phyloP scores from a whole-genome alignment of 1,140 invertebrate genomes.

The Eciton burchellii region DNA sequence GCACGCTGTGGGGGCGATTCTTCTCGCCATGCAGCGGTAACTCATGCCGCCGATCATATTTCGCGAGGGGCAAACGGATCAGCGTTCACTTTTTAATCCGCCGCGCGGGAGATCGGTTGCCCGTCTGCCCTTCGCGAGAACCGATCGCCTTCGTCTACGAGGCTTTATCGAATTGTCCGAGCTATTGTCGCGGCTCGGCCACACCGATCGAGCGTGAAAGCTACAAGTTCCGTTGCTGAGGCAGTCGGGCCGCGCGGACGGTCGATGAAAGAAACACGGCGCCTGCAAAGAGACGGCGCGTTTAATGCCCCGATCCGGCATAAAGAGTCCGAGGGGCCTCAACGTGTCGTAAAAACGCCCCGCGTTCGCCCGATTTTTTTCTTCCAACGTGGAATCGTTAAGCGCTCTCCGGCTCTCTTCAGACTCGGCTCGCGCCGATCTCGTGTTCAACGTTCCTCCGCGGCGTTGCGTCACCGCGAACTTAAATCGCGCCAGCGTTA shows the following conservation, averaged over 20 bases:
- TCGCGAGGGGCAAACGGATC: conserved; percentile 24
- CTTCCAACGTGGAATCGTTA: conserved; percentile 40
- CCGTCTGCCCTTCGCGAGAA: no score
- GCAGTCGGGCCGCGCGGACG: conserved; percentile 63
- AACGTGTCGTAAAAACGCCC: conserved; percentile 67
- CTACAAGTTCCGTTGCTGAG: conserved; percentile 69
- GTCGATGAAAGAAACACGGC: conserved; percentile 72
- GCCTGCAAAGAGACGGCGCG: conserved; percentile 70
- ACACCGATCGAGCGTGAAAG: conserved; percentile 61
- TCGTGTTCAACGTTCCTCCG: conserved; percentile 45
- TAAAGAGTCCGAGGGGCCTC: conserved; percentile 68
- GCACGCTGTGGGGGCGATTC: conserved; percentile 45
- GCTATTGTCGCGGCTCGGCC: conserved; percentile 14
- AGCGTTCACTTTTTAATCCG: conserved; percentile 17
- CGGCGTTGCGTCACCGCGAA: conserved; percentile 40
- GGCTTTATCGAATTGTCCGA: not conserved
- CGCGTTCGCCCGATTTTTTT: conserved; percentile 55
- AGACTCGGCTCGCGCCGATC: conserved; percentile 16
- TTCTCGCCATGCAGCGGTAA: not conserved
- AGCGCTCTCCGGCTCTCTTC: conserved; percentile 37
- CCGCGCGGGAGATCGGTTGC: not conserved
- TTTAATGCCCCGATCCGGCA: conserved; percentile 70
- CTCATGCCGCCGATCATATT: conserved; percentile 44
- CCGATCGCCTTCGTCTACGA: not conserved
- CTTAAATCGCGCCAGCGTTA: conserved; percentile 5